Conservation (phyloP, 2,797 vertebrate species). For the Novumbra hubbsi region DNA sequence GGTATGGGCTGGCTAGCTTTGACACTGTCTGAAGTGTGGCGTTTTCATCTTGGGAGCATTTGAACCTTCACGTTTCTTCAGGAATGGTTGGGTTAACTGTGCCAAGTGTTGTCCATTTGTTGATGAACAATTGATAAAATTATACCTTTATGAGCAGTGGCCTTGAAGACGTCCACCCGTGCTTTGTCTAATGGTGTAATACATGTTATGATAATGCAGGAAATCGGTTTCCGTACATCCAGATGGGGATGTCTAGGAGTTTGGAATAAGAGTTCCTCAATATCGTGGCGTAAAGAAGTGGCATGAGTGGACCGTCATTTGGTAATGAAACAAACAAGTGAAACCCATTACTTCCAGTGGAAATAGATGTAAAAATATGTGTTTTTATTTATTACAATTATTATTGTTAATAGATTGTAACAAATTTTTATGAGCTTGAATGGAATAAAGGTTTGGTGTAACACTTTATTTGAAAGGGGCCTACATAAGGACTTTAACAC, state of each 20-base stretch:
- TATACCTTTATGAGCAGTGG: slow-evolving; percentile 7
- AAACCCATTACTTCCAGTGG: neutral
- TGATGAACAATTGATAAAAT: slow-evolving; percentile 15
- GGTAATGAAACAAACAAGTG: neutral
- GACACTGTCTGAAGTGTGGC: slow-evolving; percentile 35
- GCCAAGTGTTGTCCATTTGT: slow-evolving; percentile 10
- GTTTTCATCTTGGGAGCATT: slow-evolving; percentile 29
- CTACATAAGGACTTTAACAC: neutral
- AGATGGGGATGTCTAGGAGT: neutral
- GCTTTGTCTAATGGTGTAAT: neutral
- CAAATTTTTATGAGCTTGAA: neutral
- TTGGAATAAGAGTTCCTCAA: neutral
- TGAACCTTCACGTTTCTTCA: slow-evolving; percentile 6
- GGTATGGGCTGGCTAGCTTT: slow-evolving; percentile 72
- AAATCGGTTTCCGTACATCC: neutral
- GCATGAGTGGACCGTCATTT: neutral
- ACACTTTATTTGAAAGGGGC: neutral
- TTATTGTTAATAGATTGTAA: neutral
- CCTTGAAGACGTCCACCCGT: neutral
- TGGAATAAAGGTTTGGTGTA: neutral
- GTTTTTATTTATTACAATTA: too few relatives aligned
- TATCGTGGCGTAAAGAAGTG: neutral
- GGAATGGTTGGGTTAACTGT: neutral
- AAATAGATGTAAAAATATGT: neutral
- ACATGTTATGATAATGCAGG: neutral